Conservation (phyloP, 1,140 invertebrate genomes). For the Drosophila prosaltans region DNA sequence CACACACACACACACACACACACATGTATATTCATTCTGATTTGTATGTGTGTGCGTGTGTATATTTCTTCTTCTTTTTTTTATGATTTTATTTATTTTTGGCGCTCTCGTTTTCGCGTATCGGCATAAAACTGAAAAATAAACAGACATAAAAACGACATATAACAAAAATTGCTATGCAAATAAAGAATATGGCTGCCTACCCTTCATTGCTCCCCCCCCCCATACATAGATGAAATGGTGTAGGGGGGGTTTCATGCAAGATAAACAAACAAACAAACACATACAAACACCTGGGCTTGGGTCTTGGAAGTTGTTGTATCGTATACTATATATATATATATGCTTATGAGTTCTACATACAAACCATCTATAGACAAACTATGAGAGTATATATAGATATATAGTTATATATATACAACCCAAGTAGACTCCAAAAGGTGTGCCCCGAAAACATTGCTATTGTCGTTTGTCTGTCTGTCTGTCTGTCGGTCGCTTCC, state of each 20-base stretch:
- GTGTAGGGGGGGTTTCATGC: slow-evolving; percentile 4
- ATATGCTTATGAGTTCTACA: slow-evolving; percentile 19
- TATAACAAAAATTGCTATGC: slow-evolving; percentile 71
- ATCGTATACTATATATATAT: slow-evolving; percentile 21
- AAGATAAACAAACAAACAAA: slow-evolving; percentile 57
- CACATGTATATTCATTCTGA: slow-evolving; percentile 34
- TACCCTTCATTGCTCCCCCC: slow-evolving; percentile 9
- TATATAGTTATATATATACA: background rate
- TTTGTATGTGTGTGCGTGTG: slow-evolving; percentile 9
- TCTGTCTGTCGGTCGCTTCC: background rate
- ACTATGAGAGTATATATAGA: background rate
- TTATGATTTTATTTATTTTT: slow-evolving; percentile 72
- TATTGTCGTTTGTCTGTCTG: slow-evolving; percentile 19
- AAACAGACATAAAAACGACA: slow-evolving; percentile 69
- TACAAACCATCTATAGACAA: background rate
- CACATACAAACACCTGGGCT: slow-evolving; percentile 40
- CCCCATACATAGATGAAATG: background rate
- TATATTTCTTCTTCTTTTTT: slow-evolving; percentile 23
- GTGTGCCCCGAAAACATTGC: slow-evolving; percentile 52
- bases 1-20: slow-evolving; percentile 13
- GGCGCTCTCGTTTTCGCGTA: slow-evolving; percentile 74
- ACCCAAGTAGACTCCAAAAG: slow-evolving; percentile 41
- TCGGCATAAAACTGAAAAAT: slow-evolving; percentile 79
- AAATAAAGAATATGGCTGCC: slow-evolving; percentile 71
- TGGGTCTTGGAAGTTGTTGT: slow-evolving; percentile 4